Evolutionary conservation across 2,888 invertebrate genomes (phyloP), one percentile per base, ranked within the genome.

Genomic region (Marasmarcha lunaedactyla): DNA sequence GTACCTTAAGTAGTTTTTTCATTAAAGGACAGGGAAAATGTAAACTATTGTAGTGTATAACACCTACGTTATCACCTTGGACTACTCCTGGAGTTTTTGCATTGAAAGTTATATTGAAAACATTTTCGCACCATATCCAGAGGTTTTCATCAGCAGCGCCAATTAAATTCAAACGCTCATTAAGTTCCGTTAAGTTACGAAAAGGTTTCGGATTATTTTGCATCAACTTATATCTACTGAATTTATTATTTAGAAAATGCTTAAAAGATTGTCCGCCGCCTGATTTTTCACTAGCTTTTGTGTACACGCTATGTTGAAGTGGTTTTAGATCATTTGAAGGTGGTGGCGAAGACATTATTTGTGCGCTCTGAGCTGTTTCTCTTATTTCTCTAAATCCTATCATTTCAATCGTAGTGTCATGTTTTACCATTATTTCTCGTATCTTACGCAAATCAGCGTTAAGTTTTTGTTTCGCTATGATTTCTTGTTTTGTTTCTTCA

Each of bases 131-230:
- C 77, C 77, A 78, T 27, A 52, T 53, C 70, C 70, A 70, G 2
- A 79, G 50, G 44, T 72, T 67, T 36, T 69, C 68, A 25, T 81
- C 78, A 1, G 62, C 61, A 0, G 81, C 77, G 0, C 81, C 81
- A 0, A 79, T 70, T 15, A 42, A 46, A 1, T 76, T 60, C 39
- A 79, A 45, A 1, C 69, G 56, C 15, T 68, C 65, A 0, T 56
- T 45, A 10, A 77, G 13, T 2, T 77, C 78, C 0, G 50, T 40
- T 54, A 79, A 42, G 30, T 72, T 20, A 20, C 20, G 20, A 7
- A 20, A 5, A 20, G 20, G 20, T 20, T 20, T 20, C 7, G 20
- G 4, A 20, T 20, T 20, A 5, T 7, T 20, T 20, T 7, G 20
- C 7, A 20, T 5, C 20, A 20, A 5, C 7, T 20, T 3, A 20